These are phyloP conservation scores for Lampris megalopsis DNA, from an alignment of 2,113 vertebrate genomes.

Conservation along the genomic window DNA sequence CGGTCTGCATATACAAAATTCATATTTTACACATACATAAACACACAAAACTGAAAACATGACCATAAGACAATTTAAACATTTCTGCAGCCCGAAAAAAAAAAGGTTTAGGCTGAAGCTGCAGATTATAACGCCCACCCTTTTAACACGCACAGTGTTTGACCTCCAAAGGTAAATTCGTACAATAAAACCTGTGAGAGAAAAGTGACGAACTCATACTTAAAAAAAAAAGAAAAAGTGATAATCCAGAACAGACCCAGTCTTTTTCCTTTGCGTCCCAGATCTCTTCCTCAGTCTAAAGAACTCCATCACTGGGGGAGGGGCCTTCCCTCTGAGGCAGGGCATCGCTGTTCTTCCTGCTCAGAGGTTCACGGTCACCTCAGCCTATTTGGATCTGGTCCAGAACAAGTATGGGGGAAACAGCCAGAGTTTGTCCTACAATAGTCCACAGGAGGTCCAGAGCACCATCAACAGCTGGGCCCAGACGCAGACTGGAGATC, in stretches of 20 bases:
- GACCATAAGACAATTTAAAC: no score
- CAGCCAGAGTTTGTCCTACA: slow-evolving; percentile 76
- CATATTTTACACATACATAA: no score
- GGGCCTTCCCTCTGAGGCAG: slow-evolving; percentile 63
- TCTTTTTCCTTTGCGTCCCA: slow-evolving; percentile 16
- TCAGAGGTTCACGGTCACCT: slow-evolving; percentile 68
- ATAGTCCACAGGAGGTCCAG: slow-evolving; percentile 63
- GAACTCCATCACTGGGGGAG: slow-evolving; percentile 57
- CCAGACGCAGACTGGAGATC: slow-evolving; percentile 74
- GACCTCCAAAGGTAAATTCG: no score
- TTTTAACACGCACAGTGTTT: no score
- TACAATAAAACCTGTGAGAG: no score
- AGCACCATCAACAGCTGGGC: slow-evolving; percentile 81
- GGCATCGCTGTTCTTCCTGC: slow-evolving; percentile 81
- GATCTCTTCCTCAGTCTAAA: slow-evolving; percentile 81
- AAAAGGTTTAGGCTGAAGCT: no score
- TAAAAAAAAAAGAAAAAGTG: not conserved
- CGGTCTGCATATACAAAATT: no score
- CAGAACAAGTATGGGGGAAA: slow-evolving; percentile 82
- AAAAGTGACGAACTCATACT: no score
- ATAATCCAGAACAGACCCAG: not conserved
- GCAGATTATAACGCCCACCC: no score
- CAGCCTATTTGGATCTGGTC: slow-evolving; percentile 80
- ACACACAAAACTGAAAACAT: no score
- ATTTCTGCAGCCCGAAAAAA: no score